Base-by-base conservation (phyloP, 1,140 invertebrate species). In the Dolichoris vasculosae region DNA sequence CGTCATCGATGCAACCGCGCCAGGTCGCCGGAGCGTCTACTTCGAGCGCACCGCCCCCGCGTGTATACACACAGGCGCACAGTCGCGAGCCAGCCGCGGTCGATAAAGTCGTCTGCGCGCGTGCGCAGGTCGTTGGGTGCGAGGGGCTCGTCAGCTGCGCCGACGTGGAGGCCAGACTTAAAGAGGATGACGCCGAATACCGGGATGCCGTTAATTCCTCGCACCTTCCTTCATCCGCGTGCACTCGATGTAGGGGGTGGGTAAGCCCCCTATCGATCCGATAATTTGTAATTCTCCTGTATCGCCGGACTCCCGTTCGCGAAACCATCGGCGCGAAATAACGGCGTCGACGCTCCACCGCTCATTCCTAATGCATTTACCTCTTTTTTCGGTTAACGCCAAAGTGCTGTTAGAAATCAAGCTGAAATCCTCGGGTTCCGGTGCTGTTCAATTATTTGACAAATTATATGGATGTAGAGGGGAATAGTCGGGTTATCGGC, bases 91-190 rank as follows among this genome's bases (percentile, higher is more conserved):
- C 38, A 20, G 78, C 20, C 77, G 48, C 75, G 81, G 75, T 86
- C 81, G 81, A 86, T 86, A 86, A 83, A 83, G 73, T 86, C 85
- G 81, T 86, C 82, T 86, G 82, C 46, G 82, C 81, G 82, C 73
- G 43, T 64, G 84, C 80, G 80, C 84, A 35, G 35, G 77, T 1
- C 77, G 17, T 38, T 48, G 26, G 43, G 35, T 4, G 9, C 55
- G 55, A 26, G 55, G 71, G 69, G 40, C 75, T 88, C 89, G 91
- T 93, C 92, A 93, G 92, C 92, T 93, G 92, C 92, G 92, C 89
- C 92, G 92, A 92, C 51, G 76, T 77, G 69, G 30, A 38, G 67
- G 26, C 83, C 80, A 91, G 90, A 89, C 91, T 92, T 92, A 92
- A 92, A 92, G 92, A 87, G 87, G 91, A 92, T 82, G 86, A 86